phyloP scores from a whole-genome alignment of 2,888 invertebrate species.

The Spodoptera picta region DNA sequence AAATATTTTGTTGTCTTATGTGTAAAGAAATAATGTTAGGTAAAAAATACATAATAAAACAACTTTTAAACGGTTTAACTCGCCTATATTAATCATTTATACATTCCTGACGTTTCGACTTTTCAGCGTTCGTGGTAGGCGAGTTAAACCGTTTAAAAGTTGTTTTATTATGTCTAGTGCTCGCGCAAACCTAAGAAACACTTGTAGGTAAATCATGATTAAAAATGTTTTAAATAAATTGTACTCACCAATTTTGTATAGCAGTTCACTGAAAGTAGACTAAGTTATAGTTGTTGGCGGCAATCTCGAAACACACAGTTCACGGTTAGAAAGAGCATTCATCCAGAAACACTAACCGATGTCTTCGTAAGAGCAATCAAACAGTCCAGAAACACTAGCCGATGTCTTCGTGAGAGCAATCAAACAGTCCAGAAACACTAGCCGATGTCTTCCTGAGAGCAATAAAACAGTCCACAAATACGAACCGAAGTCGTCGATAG shows the following conservation, averaged over 20 bases:
- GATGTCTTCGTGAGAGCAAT: constrained; percentile 19
- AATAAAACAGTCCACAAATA: constrained; percentile 19
- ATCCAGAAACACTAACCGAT: background rate
- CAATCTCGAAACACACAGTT: background rate
- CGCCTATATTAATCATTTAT: no score
- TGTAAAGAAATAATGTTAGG: no score
- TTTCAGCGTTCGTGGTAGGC: no score
- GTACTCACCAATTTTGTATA: constrained; percentile 15
- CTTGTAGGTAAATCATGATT: constrained; percentile 3
- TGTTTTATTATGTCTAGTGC: constrained; percentile 5
- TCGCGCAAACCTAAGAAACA: background rate
- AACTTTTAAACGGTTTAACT: no score
- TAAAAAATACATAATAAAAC: no score
- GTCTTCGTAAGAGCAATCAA: no score
- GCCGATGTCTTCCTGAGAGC: constrained; percentile 15
- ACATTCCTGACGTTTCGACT: no score
- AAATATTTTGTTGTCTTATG: no score
- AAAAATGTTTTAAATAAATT: constrained; percentile 15
- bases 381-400: constrained; percentile 15
- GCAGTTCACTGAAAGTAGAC: constrained; percentile 4
- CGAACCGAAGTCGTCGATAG: constrained; percentile 17
- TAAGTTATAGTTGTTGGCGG: constrained; percentile 1
- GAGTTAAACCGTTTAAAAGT: no score
- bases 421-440: constrained; percentile 6
- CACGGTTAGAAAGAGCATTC: constrained; percentile 3